Evolutionary conservation across 2,888 invertebrate species (phyloP), one percentile per base, ranked within the genome.

Genomic region (Rhyacophila evoluta): DNA sequence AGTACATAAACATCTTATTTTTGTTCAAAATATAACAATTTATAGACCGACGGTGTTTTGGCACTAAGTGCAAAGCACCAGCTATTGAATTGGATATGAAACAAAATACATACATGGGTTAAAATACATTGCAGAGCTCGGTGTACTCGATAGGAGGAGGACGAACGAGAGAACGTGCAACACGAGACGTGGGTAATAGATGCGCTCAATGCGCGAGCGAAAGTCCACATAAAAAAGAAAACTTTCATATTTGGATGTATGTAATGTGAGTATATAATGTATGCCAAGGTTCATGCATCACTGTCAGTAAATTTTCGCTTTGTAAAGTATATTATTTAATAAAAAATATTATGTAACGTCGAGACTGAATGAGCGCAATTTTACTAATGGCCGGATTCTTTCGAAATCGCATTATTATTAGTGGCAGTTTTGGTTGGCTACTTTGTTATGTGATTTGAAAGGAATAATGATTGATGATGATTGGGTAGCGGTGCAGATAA

Each of bases 231-330:
- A 55, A 55, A 55, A 55, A 55, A 55, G 55, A 55, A 33, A 55
- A 55, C 55, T 55, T 55, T 55, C 55, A 55, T 25, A 55, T 19
- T 3, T 55, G 19, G 6, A 55, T 33, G 29, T 33, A 33, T 6
- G 19, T 19, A 55, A 55, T 19, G 55, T 25, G 25, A 33, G 6
- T 6, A 33, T 19, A 55, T 25, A 25, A 55, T 55, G 55, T 55
- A 19, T 55, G 55, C 55, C 55, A 55, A 55, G 55, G 55, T 55
- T 55, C 55, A 55, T 55, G 55, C 55, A 55, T 55, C 55, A 55
- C 55, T 55, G 55, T 55, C 55, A 55, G 55, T 55, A 55, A 5
- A 55, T 19, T 55, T 19, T 19, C 15, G 12, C 55, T 12, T 12
- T 6, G 55, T 15, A 10, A 55, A 55, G 12, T 4, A 33, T 55